Base-by-base conservation (phyloP, 2,888 invertebrate species). In the Stenoptilia bipunctidactyla region DNA sequence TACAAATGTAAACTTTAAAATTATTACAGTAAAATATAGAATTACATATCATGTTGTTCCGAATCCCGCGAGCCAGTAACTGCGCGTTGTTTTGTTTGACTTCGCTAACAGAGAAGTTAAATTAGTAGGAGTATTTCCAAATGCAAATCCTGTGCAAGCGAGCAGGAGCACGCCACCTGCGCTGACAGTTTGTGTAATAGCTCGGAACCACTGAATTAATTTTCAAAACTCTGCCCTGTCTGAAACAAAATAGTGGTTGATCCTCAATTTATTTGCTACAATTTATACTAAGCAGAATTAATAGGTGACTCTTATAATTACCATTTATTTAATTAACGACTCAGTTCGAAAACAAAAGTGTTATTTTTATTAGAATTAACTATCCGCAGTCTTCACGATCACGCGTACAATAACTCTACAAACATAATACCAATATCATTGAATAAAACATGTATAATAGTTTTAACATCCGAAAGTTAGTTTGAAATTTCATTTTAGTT, bases 101-200 rank as follows among this genome's bases (percentile, higher is more conserved):
- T 69, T 58, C 60, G 55, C 62, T 60, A 67, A 66, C 62, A 64
- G 63, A 59, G 66, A 77, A 76, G 73, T 77, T 76, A 73, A 79
- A 77, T 79, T 76, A 72, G 69, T 66, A 65, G 56, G 62, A 66
- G 64, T 66, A 73, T 72, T 73, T 70, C 69, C 61, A 57, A 71
- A 75, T 74, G 76, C 70, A 72, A 76, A 76, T 76, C 68, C 66
- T 50, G 64, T 58, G 55, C 49, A 51, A 54, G 54, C 60, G 58
- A 63, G 61, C 58, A 58, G 57, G 52, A 60, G 56, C 61, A 59
- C 62, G 58, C 62, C 79, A 80, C 79, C 77, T 79, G 80, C 61
- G 66, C 72, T 71, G 77, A 77, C 79, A 77, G 79, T 70, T 71
- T 67, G 62, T 63, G 75, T 80, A 77, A 80, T 80, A 76, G 74